Conservation (phyloP, 30 jellyfish, hydroid and myxozoan species). For the Aurelia coerulea region DNA sequence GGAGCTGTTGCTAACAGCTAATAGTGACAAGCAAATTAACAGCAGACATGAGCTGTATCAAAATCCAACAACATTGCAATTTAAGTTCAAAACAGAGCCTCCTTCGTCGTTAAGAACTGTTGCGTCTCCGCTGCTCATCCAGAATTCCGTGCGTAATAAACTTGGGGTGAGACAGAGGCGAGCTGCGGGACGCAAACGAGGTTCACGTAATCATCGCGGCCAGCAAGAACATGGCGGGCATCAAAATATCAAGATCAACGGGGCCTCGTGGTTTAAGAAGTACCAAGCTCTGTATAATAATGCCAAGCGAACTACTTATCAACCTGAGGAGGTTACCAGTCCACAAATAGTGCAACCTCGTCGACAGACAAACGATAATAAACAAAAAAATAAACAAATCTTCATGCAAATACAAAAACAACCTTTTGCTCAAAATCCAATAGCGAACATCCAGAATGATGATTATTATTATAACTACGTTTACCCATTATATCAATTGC, state of each 20-base stretch:
- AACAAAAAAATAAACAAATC: too few species aligned
- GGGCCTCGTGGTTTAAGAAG: slow-evolving; percentile 52
- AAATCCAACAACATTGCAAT: slow-evolving; percentile 47
- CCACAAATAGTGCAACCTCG: too few species aligned
- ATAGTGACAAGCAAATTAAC: slow-evolving; percentile 28
- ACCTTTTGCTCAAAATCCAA: too few species aligned
- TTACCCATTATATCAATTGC: slow-evolving; percentile 59
- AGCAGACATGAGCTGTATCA: slow-evolving; percentile 65
- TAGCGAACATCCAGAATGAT: too few species aligned
- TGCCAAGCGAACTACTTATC: too few species aligned
- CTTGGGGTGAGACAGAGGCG: neutral
- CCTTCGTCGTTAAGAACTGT: slow-evolving; percentile 56
- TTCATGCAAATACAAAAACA: too few species aligned
- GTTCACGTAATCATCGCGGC: neutral
- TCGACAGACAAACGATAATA: too few species aligned
- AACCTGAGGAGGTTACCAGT: too few species aligned
- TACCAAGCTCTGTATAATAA: slow-evolving; percentile 31
- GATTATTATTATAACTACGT: slow-evolving; percentile 40
- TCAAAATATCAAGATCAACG: neutral
- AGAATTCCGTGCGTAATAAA: slow-evolving; percentile 32
- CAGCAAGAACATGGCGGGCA: slow-evolving; percentile 1
- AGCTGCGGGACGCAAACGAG: slow-evolving; percentile 6
- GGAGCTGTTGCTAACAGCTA: slow-evolving; percentile 40
- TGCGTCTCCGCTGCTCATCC: slow-evolving; percentile 69
- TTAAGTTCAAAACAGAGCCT: slow-evolving; percentile 66